These are phyloP conservation scores for Cariama cristata DNA, from an alignment of 2,113 vertebrate genomes.

Conservation along the genomic window DNA sequence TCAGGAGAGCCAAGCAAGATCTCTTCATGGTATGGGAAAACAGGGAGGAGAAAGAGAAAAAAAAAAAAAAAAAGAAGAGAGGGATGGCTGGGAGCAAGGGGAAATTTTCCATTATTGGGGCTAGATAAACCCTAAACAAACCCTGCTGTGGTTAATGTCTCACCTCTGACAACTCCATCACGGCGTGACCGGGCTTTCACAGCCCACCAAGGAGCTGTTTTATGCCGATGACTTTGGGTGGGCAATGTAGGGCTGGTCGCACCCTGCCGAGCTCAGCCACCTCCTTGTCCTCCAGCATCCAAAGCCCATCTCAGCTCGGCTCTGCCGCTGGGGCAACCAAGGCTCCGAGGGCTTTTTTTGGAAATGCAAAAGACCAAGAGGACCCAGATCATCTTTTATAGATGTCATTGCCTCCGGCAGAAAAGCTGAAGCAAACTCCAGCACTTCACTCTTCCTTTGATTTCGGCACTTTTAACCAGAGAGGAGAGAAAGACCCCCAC, in stretches of 20 bases:
- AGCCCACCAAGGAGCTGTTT: not conserved
- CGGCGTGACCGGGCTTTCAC: rapidly evolving
- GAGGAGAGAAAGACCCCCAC: not conserved
- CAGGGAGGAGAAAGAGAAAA: not conserved
- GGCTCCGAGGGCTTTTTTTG: not conserved
- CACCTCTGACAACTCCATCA: rapidly evolving
- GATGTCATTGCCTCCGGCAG: not conserved
- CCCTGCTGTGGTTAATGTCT: rapidly evolving
- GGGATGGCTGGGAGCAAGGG: not conserved
- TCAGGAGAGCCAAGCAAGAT: not conserved
- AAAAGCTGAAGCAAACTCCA: not conserved
- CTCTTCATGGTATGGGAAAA: not conserved
- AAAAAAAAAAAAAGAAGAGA: not conserved
- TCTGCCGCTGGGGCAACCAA: not conserved
- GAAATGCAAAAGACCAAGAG: not conserved
- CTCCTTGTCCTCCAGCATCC: not conserved
- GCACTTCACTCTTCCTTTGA: not conserved
- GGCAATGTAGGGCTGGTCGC: rapidly evolving
- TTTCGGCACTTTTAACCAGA: not conserved
- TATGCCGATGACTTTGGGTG: not conserved
- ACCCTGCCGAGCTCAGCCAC: not conserved
- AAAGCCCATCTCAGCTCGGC: rapidly evolving
- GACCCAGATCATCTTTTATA: conserved; percentile 36
- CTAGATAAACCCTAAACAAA: not conserved
- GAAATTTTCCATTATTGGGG: not conserved